phyloP scores from a whole-genome alignment of 2,113 vertebrate species.

The Himantopus leucocephalus region DNA sequence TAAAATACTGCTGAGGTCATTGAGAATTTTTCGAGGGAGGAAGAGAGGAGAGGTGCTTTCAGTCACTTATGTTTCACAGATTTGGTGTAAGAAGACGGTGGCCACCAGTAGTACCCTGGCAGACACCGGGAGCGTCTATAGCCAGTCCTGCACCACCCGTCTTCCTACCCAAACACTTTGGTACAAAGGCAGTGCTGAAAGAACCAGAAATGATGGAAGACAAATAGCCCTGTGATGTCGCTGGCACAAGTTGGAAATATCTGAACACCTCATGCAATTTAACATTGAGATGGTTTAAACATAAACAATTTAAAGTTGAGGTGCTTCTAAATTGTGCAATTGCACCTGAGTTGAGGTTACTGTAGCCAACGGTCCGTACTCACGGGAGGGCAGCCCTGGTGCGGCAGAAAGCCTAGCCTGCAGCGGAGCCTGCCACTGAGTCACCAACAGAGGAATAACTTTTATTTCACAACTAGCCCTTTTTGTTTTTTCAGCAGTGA shows the following conservation, averaged over 20 bases:
- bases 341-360: background rate
- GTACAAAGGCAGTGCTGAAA: background rate
- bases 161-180: background rate
- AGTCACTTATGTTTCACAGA: background rate
- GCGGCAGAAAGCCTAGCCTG: background rate
- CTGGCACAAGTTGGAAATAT: background rate
- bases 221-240: background rate
- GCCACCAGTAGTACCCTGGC: background rate
- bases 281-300: background rate
- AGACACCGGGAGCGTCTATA: background rate
- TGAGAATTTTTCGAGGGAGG: background rate
- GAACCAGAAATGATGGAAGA: background rate
- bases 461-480: background rate
- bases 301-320: background rate
- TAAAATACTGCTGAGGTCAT: background rate
- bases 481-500: slow-evolving; percentile 26
- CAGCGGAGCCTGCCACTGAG: background rate
- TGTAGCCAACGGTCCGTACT: background rate
- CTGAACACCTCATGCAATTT: background rate
- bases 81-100: background rate
- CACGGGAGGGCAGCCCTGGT: background rate
- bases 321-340: background rate
- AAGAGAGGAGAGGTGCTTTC: background rate
- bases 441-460: background rate
- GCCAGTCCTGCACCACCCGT: background rate